Evolutionary conservation across 1,140 invertebrate species (phyloP), one percentile per base, ranked within the genome.

Genomic region (Macrosteles quadrilineatus): DNA sequence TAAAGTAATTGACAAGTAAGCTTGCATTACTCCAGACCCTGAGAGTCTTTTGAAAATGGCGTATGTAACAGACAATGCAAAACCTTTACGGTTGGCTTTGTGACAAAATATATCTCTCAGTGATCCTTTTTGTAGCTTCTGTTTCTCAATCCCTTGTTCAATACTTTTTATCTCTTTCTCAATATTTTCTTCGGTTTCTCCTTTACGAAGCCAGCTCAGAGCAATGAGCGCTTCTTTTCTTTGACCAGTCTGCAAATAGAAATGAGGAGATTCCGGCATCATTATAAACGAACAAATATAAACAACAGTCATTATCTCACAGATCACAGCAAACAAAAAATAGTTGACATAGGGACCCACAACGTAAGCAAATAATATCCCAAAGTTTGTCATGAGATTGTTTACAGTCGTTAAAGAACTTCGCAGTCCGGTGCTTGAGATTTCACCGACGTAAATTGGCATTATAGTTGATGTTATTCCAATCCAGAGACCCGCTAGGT

Each of bases 381-480:
- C 95, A n/a, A 91, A 71, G 6, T 87, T 86, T 30, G 90, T 86
- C 76, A 91, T 91, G 9, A 93, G 79, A 77, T 95, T 92, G 72
- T 95, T 87, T 65, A 93, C 88, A 0, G 93, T 92, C 9, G 93
- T 93, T 0, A 77, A 32, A 0, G 74, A 72, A 1, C 74, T 75
- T 11, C 76, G 70, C 23, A 77, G 81, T 3, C 68, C 32, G 1
- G 72, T 64, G 19, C 68, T 70, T 1, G 75, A 88, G 32, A 95
- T 94, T 82, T 96, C 94, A 40, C 92, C 92, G 69, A 93, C 86
- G 78, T 95, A 96, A 84, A 95, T 90, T 0, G 93, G 92, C 1
- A 88, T 84, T 17, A 88, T 86, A 0, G 91, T 90, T 78, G 91
- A 93, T 0, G 88, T 82, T 72, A 91, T 85, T 0, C 92, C 90